phyloP scores from a whole-genome alignment of 2,797 vertebrate genomes.

The Clarias laeviceps region DNA sequence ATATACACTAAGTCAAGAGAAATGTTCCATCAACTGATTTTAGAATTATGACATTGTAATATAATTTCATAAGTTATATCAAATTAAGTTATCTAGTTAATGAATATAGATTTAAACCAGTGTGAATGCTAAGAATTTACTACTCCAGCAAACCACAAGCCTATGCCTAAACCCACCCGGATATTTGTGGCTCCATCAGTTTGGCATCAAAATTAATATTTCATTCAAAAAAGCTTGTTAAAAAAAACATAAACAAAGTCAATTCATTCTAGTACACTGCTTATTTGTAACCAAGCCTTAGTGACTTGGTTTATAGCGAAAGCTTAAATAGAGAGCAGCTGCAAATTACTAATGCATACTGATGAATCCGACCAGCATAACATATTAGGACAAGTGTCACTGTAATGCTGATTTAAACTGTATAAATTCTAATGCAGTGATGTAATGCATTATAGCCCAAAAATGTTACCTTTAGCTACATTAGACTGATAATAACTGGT shows the following conservation, averaged over 20 bases:
- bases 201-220: neutral
- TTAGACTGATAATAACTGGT: neutral
- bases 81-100: neutral
- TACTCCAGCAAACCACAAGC: constrained; percentile 8
- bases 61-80: neutral
- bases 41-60: neutral
- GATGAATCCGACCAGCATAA: neutral
- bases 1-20: neutral
- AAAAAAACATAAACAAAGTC: neutral
- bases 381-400: constrained; percentile 2
- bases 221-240: neutral
- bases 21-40: neutral
- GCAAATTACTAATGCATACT: neutral
- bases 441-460: neutral
- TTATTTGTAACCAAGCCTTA: neutral
- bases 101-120: constrained; percentile 19
- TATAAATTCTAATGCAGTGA: neutral
- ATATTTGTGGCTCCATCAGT: constrained; percentile 18
- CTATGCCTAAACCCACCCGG: neutral
- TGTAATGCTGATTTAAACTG: neutral
- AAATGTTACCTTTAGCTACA: neutral
- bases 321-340: neutral
- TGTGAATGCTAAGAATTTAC: constrained; percentile 37
- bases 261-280: neutral
- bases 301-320: neutral